Evolutionary conservation across 2,113 vertebrate species (phyloP).

Genomic region (Sylvia atricapilla): DNA sequence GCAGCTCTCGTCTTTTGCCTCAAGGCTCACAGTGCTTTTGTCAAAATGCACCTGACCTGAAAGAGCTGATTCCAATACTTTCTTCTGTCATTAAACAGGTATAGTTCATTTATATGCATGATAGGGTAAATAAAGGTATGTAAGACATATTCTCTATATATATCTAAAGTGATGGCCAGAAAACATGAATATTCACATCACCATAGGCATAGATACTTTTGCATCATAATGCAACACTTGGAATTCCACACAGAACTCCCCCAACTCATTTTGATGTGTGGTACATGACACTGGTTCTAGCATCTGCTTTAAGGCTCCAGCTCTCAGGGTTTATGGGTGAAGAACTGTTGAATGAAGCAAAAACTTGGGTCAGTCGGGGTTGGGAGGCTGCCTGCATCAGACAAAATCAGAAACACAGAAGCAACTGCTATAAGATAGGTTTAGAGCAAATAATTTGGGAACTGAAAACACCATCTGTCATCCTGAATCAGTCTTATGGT

Average conservation of each 20-base stretch:
- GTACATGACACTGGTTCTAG: fast-evolving
- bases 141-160: not conserved
- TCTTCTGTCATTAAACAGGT: not conserved
- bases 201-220: not conserved
- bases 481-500: not conserved
- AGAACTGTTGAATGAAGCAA: not conserved
- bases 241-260: not conserved
- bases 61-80: not conserved
- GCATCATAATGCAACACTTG: not conserved
- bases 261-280: not conserved
- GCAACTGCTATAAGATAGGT: fast-evolving
- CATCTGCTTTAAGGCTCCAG: not conserved
- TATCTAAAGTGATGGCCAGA: not conserved
- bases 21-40: not conserved
- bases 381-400: not conserved
- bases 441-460: not conserved
- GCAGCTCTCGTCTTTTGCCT: not conserved
- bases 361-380: fast-evolving
- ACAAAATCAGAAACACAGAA: not conserved
- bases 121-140: not conserved
- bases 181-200: not conserved
- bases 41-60: not conserved
- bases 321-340: not conserved
- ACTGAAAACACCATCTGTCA: not conserved
- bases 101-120: not conserved